These are phyloP conservation scores for Aphaenogaster rudis DNA, from an alignment of 1,140 invertebrate species.

Conservation along the genomic window DNA sequence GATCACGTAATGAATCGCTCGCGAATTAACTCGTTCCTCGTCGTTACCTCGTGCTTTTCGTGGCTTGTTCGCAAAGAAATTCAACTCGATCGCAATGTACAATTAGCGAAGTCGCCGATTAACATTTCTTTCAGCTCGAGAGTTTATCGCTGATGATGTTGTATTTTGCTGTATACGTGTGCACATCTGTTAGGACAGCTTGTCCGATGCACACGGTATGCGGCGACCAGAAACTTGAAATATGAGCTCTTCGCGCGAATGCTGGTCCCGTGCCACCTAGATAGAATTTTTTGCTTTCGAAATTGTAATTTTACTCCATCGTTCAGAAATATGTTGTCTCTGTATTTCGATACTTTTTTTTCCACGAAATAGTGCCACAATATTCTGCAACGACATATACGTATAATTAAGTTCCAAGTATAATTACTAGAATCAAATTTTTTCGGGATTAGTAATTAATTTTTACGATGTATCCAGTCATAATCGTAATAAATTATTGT, in stretches of 20 bases:
- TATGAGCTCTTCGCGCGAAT: slow-evolving; percentile 38
- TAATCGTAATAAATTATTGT: neutral
- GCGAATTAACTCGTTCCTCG: slow-evolving; percentile 10
- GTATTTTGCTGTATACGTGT: slow-evolving; percentile 24
- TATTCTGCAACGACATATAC: neutral
- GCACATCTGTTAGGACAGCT: slow-evolving; percentile 46
- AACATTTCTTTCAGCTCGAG: neutral
- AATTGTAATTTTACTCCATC: slow-evolving; percentile 39
- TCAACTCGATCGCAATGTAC: neutral
- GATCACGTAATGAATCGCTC: slow-evolving; percentile 36
- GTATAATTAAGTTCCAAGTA: slow-evolving; percentile 4
- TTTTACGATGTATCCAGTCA: slow-evolving; percentile 10
- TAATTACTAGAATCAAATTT: neutral
- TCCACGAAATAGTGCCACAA: neutral
- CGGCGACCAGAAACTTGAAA: slow-evolving; percentile 51
- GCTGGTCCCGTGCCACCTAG: slow-evolving; percentile 29
- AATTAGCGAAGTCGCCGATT: slow-evolving; percentile 1
- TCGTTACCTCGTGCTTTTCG: neutral
- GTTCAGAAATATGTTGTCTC: neutral
- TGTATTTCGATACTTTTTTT: neutral
- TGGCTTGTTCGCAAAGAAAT: neutral
- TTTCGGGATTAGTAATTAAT: slow-evolving; percentile 8
- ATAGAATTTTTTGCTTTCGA: slow-evolving; percentile 45
- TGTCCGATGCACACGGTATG: slow-evolving; percentile 28
- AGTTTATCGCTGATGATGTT: neutral